Percentiles rank a stretch among this genome's conserved stretches.
These are phyloP conservation scores for Tortricodes alternella DNA, from an alignment of 2,888 invertebrate genomes.

Conservation along the genomic window DNA sequence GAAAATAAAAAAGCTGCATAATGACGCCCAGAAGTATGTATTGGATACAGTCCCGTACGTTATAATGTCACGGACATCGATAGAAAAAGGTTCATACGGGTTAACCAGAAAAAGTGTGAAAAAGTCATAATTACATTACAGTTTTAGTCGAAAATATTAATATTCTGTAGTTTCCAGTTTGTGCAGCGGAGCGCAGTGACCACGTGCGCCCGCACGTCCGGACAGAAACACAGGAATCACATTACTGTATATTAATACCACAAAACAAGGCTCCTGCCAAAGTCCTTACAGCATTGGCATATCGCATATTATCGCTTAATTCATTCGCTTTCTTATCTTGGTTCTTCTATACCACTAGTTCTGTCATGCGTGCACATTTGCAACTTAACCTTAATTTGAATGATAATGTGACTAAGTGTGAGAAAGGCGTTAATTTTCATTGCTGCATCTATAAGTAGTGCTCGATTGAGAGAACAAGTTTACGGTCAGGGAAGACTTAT, in stretches of 20 bases:
- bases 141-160: conserved; percentile 60
- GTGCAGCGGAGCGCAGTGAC: conserved; percentile 48
- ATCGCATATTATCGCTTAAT: no score
- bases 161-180: conserved; percentile 56
- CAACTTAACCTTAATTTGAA: background rate
- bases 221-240: conserved; percentile 62
- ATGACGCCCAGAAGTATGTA: no score
- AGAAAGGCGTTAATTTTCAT: background rate
- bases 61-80: no score
- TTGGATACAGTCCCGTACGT: no score
- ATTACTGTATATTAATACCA: conserved; percentile 54
- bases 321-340: no score
- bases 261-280: no score
- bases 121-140: conserved; percentile 34
- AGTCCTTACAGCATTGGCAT: no score
- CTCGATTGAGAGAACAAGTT: background rate
- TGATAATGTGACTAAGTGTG: background rate
- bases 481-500: no score
- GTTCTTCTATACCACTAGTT: conserved; percentile 6
- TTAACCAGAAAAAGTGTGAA: background rate
- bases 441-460: background rate
- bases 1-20: no score
- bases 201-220: conserved; percentile 75
- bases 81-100: background rate
- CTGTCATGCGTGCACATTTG: conserved; percentile 18